Conservation (phyloP, 2,888 invertebrate genomes). For the Pachydiplax longipennis region DNA sequence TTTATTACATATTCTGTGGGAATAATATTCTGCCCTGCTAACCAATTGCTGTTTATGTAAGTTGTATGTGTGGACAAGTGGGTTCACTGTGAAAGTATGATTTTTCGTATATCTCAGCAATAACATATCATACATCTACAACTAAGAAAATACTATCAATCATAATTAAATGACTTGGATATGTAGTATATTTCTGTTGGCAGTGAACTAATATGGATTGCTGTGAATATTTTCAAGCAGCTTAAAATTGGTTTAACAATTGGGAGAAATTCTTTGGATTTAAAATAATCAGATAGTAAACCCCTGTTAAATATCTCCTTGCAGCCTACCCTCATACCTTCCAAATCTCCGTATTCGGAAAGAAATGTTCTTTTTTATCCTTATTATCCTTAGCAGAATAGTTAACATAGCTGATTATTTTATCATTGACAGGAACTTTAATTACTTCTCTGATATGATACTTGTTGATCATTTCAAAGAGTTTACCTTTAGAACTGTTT, state of each 20-base stretch:
- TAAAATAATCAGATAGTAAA: not conserved
- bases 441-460: too few relatives aligned
- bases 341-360: too few relatives aligned
- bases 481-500: too few relatives aligned
- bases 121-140: slow-evolving; percentile 7
- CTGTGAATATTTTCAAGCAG: not conserved
- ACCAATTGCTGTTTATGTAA: not conserved
- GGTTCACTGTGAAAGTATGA: not conserved
- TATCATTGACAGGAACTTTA: too few relatives aligned
- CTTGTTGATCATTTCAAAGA: too few relatives aligned
- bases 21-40: not conserved
- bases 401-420: too few relatives aligned
- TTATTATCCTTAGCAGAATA: too few relatives aligned
- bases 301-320: not conserved
- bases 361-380: too few relatives aligned
- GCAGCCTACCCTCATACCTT: too few relatives aligned
- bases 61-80: not conserved
- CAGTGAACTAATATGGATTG: not conserved
- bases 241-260: not conserved
- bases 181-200: too few relatives aligned
- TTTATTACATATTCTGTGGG: not conserved
- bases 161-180: too few relatives aligned
- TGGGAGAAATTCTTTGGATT: not conserved
- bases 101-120: not conserved
- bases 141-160: not conserved